phyloP scores from a whole-genome alignment of 2,797 vertebrate genomes.

The Margarornis squamiger region DNA sequence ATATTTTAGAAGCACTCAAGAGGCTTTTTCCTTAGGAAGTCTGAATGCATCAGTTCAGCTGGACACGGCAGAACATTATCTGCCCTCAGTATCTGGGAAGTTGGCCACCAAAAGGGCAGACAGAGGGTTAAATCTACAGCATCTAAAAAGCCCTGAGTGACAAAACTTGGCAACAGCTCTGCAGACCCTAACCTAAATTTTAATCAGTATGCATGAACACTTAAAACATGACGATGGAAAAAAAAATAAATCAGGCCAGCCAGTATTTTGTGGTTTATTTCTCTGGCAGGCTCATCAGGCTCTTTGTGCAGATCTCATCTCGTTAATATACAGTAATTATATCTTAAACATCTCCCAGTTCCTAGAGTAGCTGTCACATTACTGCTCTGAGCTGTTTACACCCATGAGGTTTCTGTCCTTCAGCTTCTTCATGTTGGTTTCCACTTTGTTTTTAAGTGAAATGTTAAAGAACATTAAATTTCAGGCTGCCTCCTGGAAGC shows the following conservation, averaged over 20 bases:
- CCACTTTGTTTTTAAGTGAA: not conserved
- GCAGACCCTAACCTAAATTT: constrained; percentile 11
- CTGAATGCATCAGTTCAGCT: constrained; percentile 8
- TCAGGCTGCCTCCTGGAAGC: not conserved
- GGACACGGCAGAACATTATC: not conserved
- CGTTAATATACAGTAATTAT: constrained; percentile 41
- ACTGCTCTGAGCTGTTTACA: constrained; percentile 23
- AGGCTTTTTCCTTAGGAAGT: constrained; percentile 38
- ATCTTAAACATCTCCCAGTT: constrained; percentile 29
- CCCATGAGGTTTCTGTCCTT: not conserved
- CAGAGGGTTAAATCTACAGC: constrained; percentile 42
- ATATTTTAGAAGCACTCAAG: constrained; percentile 39
- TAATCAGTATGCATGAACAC: constrained; percentile 36
- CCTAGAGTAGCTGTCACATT: constrained; percentile 33
- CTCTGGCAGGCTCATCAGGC: constrained; percentile 34
- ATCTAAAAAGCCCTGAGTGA: constrained; percentile 11
- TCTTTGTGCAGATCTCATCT: constrained; percentile 34
- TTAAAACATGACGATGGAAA: constrained; percentile 24
- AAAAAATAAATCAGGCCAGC: constrained; percentile 35
- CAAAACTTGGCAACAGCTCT: constrained; percentile 22
- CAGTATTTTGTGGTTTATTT: constrained; percentile 35
- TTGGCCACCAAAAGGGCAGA: not conserved
- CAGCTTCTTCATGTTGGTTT: not conserved
- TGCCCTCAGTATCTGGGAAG: not conserved
- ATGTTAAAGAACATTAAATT: not conserved